Evolutionary conservation across 2,113 vertebrate genomes (phyloP).

Genomic region (Sebastes fasciatus): DNA sequence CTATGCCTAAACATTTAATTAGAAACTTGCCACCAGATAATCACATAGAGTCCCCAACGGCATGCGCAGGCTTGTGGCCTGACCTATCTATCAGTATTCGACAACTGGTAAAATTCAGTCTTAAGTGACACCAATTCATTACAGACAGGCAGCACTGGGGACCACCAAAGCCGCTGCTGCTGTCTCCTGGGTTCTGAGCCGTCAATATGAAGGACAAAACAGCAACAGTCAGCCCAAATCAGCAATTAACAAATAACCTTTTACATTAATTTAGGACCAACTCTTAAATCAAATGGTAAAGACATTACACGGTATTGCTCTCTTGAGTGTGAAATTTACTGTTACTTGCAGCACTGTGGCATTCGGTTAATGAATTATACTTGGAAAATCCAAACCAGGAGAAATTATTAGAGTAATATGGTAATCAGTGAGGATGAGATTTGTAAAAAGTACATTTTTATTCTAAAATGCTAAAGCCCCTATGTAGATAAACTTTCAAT

Average conservation of each 20-base stretch:
- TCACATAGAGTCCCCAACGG: slow-evolving; percentile 31
- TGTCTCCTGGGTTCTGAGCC: slow-evolving; percentile 38
- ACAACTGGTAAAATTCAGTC: slow-evolving; percentile 35
- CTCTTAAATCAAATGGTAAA: slow-evolving; percentile 20
- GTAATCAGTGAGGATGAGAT: not conserved
- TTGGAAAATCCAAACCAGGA: not conserved
- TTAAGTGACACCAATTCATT: slow-evolving; percentile 51
- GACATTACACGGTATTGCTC: not conserved
- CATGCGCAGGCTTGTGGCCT: not conserved
- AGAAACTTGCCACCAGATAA: slow-evolving; percentile 54
- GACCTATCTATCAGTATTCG: slow-evolving; percentile 40
- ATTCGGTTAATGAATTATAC: slow-evolving; percentile 15
- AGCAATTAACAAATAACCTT: slow-evolving; percentile 51
- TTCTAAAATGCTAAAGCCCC: not conserved
- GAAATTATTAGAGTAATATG: not conserved
- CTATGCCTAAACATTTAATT: slow-evolving; percentile 64
- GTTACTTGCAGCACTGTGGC: not conserved
- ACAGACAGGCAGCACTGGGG: slow-evolving; percentile 3
- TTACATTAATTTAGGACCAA: slow-evolving; percentile 21
- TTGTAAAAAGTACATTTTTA: not conserved
- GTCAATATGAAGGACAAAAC: slow-evolving; percentile 34
- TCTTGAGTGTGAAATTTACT: not conserved
- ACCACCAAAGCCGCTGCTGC: slow-evolving; percentile 7
- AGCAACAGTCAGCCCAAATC: slow-evolving; percentile 19
- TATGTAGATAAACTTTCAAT: not conserved